A percentile compares a stretch with the other conserved stretches of the same genome.
Conservation (phyloP, 2,797 vertebrate genomes). For the Synaphobranchus kaupii region DNA sequence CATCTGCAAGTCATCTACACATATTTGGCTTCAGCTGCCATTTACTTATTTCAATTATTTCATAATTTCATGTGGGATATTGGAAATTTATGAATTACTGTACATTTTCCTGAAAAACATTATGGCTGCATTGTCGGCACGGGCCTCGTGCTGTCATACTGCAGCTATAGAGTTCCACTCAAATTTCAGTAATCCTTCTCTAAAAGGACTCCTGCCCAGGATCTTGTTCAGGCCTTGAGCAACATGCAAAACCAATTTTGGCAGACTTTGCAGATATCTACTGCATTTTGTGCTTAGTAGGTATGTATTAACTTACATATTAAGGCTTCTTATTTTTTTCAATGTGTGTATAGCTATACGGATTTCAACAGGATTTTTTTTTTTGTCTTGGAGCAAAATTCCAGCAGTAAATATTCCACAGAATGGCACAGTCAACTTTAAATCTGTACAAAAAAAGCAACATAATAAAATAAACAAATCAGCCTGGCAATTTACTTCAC, state of each 20-base stretch:
- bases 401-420: conserved; percentile 68
- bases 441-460: conserved; percentile 47
- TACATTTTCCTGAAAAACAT: conserved; percentile 52
- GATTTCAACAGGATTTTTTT: conserved; percentile 54
- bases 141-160: conserved; percentile 63
- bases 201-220: conserved; percentile 58
- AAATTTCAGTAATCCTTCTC: conserved; percentile 58
- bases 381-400: conserved; percentile 56
- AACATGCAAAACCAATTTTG: conserved; percentile 58
- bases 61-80: conserved; percentile 32
- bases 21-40: conserved; percentile 49
- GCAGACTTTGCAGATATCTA: conserved; percentile 59
- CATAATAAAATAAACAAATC: conserved; percentile 59
- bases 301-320: conserved; percentile 67
- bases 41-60: background rate
- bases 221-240: conserved; percentile 53
- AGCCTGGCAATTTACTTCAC: conserved; percentile 64
- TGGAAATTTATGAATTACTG: conserved; percentile 44
- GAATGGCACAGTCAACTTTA: conserved; percentile 70
- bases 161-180: conserved; percentile 65
- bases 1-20: conserved; percentile 41
- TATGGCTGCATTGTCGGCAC: conserved; percentile 57
- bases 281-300: conserved; percentile 78
- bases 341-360: conserved; percentile 52
- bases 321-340: conserved; percentile 74